Conservation (phyloP, 1,140 invertebrate genomes). For the Caerostris extrusa region DNA sequence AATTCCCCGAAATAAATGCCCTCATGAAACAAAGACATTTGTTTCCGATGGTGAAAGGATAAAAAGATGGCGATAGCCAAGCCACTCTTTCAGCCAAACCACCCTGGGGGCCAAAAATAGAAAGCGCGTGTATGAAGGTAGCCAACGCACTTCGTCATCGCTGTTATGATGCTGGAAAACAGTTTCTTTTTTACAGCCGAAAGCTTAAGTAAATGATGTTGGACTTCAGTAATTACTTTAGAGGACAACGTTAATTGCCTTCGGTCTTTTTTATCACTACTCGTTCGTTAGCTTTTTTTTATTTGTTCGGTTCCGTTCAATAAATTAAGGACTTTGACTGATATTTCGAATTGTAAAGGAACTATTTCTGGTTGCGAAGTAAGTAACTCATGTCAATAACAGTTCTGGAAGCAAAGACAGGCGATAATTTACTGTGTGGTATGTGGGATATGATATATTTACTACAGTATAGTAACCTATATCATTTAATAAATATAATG, state of each 20-base stretch:
- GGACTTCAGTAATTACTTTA: conserved; percentile 21
- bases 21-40: conserved; percentile 36
- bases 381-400: not conserved
- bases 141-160: not conserved
- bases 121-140: not conserved
- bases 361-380: not conserved
- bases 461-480: no score
- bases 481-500: no score
- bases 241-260: conserved; percentile 19
- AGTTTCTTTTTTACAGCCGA: not conserved
- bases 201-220: not conserved
- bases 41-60: conserved; percentile 40
- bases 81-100: not conserved
- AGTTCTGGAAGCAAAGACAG: no score
- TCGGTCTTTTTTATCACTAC: not conserved
- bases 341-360: not conserved
- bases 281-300: not conserved
- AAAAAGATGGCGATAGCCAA: conserved; percentile 38
- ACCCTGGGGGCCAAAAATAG: not conserved
- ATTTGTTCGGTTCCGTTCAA: not conserved
- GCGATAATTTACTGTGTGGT: no score
- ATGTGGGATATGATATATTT: no score
- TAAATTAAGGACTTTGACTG: not conserved
- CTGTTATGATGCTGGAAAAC: not conserved
- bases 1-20: conserved; percentile 29